Base-by-base conservation (phyloP, 2,888 invertebrate genomes). In the Marronus borbonicus region DNA sequence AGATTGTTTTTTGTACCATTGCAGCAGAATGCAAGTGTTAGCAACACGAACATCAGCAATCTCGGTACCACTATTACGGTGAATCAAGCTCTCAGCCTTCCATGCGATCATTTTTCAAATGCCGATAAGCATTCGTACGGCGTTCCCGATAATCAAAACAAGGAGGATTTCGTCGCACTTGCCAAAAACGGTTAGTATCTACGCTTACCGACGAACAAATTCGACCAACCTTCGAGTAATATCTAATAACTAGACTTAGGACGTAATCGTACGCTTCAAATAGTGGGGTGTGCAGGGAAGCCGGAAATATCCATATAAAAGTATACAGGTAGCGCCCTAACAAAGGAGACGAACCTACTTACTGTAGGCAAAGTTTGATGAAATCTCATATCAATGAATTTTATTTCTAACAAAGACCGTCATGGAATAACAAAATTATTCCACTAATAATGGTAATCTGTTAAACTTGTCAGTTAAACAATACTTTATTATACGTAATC, bases 121-220 rank as follows among this genome's bases (percentile, higher is more conserved):
- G 49, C 75, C n/a, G 84, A 85, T 76, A 75, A 84, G 58, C 80
- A 83, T 76, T 82, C 84, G 72, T 83, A 81, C 39, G 81, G 82
- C 31, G 82, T 81, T 2, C 82, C 83, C 1, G 84, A 84, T 65
- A 83, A 82, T 80, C 84, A 84, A 50, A 79, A 81, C 24, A 76
- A 82, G 24, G 93, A 93, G 78, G 93, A 94, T 88, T 94, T 94
- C 86, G 89, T 93, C 0, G 90, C 91, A 5, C 89, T 94, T 76
- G 94, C 94, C 17, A 93, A 93, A 86, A 92, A 93, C 85, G 90
- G 94, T 92, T 85, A 88, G 89, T 85, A 66, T 31, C 31, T 74
- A 52, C 74, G 55, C 80, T 65, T 31, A 55, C 20, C 17, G n/a
- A 55, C 0, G 52, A 7, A 5, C 24, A 17, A 20, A 31, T 31